Evolutionary conservation across 2,888 invertebrate genomes (phyloP), one percentile per base, ranked within the genome.

Genomic region (Thymelicus sylvestris): DNA sequence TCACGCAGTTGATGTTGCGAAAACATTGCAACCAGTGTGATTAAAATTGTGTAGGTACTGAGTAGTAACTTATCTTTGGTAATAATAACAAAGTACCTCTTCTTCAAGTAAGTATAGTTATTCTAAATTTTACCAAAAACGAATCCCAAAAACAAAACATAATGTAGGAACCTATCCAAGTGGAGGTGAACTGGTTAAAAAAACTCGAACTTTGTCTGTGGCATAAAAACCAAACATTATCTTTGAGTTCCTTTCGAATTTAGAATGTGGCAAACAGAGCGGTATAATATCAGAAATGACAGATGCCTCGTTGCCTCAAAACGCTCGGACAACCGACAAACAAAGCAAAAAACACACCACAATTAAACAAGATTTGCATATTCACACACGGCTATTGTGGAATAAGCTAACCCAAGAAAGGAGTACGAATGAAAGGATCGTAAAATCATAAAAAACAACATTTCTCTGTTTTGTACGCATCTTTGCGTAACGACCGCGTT

Each of bases 351-450:
- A 72, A 76, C 79, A 79, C 76, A 72, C 83, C 80, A 91, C 90
- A 91, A 91, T 91, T 86, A 90, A 83, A 85, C 70, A 61, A 78
- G 80, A 92, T 92, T 91, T 92, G 92, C 92, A 92, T 92, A 92
- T 87, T 86, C 87, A 89, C 86, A 83, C 83, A 83, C 66, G 59
- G 64, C 73, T 74, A 80, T 81, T 82, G 82, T 82, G 75, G 72
- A 78, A 77, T 75, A 52, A 74, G 76, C 83, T 81, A 81, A 83
- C 81, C 83, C 80, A 83, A 85, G 83, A 83, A 84, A 80, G 79
- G 79, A 80, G 80, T 74, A 73, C 75, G 80, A 85, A 86, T 86
- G 87, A 86, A 86, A 85, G 83, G 79, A 83, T 75, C 52, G 31
- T 66, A 65, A 66, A 70, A 65, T 39, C 48, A 7, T 31, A 41